Evolutionary conservation across 1,140 invertebrate species (phyloP), one percentile per base, ranked within the genome.

Genomic region (Heliconius nattereri): DNA sequence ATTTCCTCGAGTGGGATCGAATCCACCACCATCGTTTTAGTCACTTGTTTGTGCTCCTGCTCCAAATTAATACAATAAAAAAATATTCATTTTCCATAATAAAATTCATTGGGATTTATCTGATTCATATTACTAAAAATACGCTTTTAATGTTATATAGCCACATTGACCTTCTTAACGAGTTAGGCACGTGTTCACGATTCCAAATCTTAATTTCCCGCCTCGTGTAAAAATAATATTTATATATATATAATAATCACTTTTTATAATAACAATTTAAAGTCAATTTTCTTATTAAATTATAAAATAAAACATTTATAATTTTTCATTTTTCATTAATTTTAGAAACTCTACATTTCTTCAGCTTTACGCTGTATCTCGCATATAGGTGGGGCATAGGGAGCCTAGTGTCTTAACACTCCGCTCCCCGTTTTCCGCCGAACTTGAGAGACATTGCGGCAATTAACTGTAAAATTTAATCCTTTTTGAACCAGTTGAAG

Each of bases 401-500:
- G 3, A 60, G n/a, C 54, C 1, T 52, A 52, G 49, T 52, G 49
- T 19, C 16, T 16, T 20, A 19, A 19, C 49, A 52, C 16, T 16
- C 49, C 19, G 49, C 13, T 45, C 8, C 7, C 5, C 45, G 2
- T 45, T 45, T 45, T 45, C 40, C 40, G 40, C 2, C 13, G 3
- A 45, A 13, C 2, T 40, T 40, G 5, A 13, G 13, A 45, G 5
- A 3, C 0, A 45, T 7, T 9, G 9, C 37, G 37, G 8, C 9
- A 37, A 37, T 37, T 37, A n/a, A n/a, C n/a, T n/a, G n/a, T n/a
- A n/a, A n/a, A n/a, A n/a, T n/a, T n/a, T n/a, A n/a, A n/a, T n/a
- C n/a, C n/a, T n/a, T n/a, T n/a, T n/a, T n/a, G 11, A 76, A 70
- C 60, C 45, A 37, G 75, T 71, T 49, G n/a, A 26, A 60, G 16